Evolutionary conservation across 2,888 invertebrate genomes (phyloP).

Genomic region (Philaethria dido): DNA sequence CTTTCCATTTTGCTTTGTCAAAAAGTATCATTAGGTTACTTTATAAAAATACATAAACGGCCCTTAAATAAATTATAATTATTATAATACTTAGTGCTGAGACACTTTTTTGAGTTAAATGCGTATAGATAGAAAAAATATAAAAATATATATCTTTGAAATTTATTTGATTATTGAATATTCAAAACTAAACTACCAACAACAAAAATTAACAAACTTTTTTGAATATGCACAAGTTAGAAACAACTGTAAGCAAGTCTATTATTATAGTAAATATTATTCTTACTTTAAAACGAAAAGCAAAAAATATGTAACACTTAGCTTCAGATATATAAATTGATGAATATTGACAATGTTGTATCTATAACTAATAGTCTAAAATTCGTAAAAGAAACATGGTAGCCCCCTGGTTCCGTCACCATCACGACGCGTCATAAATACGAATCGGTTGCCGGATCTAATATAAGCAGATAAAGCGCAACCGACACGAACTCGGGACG

Average conservation of each 20-base stretch:
- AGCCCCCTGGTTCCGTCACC: conserved; percentile 25
- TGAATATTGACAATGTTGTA: not conserved
- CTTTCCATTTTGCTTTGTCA: conserved; percentile 39
- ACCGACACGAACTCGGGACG: conserved; percentile 56
- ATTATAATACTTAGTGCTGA: not conserved
- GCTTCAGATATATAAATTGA: not conserved
- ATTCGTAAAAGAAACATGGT: conserved; percentile 9
- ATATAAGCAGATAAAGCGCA: conserved; percentile 53
- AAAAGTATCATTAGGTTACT: conserved; percentile 1
- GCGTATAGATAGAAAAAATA: no score
- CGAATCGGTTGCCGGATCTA: conserved; percentile 63
- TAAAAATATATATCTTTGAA: no score
- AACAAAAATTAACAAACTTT: no score
- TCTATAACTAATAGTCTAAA: conserved; percentile 3
- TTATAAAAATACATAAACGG: not conserved
- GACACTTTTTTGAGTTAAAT: not conserved
- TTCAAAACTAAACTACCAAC: no score
- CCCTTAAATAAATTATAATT: not conserved
- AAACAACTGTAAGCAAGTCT: no score
- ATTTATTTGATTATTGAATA: no score
- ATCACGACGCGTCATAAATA: conserved; percentile 53
- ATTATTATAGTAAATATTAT: not conserved
- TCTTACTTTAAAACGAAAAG: not conserved
- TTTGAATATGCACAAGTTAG: no score
- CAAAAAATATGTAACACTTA: not conserved